These are phyloP conservation scores for Drosophila sturtevanti DNA, from an alignment of 1,140 invertebrate genomes.

Conservation along the genomic window DNA sequence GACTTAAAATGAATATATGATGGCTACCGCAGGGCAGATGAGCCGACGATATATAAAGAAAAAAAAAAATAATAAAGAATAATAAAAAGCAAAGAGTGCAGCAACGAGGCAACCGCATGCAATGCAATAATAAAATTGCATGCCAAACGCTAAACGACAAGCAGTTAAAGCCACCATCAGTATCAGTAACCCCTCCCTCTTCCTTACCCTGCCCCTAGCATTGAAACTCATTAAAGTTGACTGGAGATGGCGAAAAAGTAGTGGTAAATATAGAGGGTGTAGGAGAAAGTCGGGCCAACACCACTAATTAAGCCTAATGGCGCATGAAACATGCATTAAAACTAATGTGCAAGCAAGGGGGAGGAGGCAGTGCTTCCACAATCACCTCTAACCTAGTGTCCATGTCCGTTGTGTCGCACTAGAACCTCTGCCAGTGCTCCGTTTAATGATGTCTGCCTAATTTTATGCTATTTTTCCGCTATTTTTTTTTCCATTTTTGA, in stretches of 20 bases:
- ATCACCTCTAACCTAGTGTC: background rate
- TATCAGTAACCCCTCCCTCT: background rate
- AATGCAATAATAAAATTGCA: slow-evolving; percentile 55
- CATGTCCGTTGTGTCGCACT: slow-evolving; percentile 32
- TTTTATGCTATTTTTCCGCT: slow-evolving; percentile 53
- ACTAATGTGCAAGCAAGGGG: slow-evolving; percentile 66
- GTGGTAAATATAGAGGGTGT: background rate
- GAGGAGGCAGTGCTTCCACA: background rate
- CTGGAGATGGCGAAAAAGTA: slow-evolving; percentile 15
- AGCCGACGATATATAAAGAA: slow-evolving; percentile 49
- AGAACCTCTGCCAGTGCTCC: slow-evolving; percentile 14
- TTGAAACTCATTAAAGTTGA: slow-evolving; percentile 60
- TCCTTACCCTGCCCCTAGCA: slow-evolving; percentile 25
- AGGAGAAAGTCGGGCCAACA: slow-evolving; percentile 29
- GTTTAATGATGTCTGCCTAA: slow-evolving; percentile 65
- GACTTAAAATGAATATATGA: slow-evolving; percentile 40
- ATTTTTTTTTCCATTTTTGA: background rate
- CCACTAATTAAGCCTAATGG: slow-evolving; percentile 80
- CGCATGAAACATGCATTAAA: slow-evolving; percentile 80
- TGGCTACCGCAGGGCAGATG: slow-evolving; percentile 24
- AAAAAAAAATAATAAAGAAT: slow-evolving; percentile 26
- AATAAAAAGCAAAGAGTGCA: slow-evolving; percentile 19
- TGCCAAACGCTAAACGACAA: slow-evolving; percentile 45
- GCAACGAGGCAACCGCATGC: slow-evolving; percentile 33
- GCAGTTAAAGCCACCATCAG: slow-evolving; percentile 24